phyloP scores from a whole-genome alignment of 2,888 invertebrate genomes.

The Leptinotarsa juncta region DNA sequence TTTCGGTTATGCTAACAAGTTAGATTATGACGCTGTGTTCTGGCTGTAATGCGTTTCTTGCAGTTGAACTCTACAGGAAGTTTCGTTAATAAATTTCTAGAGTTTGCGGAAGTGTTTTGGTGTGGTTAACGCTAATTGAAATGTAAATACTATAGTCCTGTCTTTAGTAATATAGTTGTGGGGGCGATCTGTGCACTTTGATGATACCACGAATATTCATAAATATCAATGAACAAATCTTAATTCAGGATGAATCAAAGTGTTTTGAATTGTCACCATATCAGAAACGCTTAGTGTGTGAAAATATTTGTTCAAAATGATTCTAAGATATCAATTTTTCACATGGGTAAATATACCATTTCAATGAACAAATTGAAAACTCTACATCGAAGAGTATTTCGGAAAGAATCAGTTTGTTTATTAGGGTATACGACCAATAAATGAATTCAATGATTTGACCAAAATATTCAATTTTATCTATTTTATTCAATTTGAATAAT shows the following conservation, averaged over 20 bases:
- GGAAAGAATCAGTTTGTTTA: too few relatives aligned
- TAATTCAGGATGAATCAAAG: neutral
- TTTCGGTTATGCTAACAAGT: constrained; percentile 40
- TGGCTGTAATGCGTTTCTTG: constrained; percentile 32
- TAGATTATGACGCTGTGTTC: constrained; percentile 6
- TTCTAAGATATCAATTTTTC: too few relatives aligned
- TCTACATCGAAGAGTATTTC: too few relatives aligned
- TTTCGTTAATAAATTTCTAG: constrained; percentile 33
- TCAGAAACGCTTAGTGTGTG: too few relatives aligned
- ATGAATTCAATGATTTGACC: too few relatives aligned
- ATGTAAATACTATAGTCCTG: constrained; percentile 12
- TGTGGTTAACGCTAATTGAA: constrained; percentile 18
- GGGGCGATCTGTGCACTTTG: neutral
- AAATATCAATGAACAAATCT: neutral
- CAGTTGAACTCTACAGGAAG: constrained; percentile 31
- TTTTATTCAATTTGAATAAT: too few relatives aligned
- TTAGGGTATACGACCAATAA: too few relatives aligned
- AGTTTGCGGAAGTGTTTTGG: constrained; percentile 24
- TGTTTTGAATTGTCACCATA: too few relatives aligned
- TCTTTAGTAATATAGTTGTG: neutral
- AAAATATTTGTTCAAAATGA: too few relatives aligned
- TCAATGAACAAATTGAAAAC: too few relatives aligned
- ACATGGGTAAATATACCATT: too few relatives aligned
- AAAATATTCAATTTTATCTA: too few relatives aligned
- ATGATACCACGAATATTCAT: neutral